Base-by-base conservation (phyloP, 2,797 vertebrate genomes). In the Crocodylus rhombifer region DNA sequence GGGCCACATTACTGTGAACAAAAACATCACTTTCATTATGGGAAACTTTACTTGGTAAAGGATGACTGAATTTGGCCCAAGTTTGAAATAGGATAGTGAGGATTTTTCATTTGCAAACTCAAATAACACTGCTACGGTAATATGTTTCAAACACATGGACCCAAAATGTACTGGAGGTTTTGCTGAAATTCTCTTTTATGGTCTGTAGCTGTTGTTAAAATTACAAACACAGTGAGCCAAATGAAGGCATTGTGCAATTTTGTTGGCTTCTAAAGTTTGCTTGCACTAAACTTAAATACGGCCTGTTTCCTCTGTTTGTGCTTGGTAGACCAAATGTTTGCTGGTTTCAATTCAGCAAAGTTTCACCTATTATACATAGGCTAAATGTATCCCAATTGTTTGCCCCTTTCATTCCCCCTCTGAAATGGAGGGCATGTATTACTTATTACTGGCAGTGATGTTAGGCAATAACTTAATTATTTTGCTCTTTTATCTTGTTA, bases 401-500 rank as follows among this genome's bases (percentile, higher is more conserved):
- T 3, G 3, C 25, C 60, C 42, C 95, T 95, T 96, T 76, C 84
- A 86, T 93, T 92, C 75, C 33, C n/a, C 30, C 65, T 93, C 80
- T 51, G 73, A 82, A 95, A 91, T 69, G 25, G 33, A 90, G 7
- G 30, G 73, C 30, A 30, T 81, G 28, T 26, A 12, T 90, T 95
- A 64, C 89, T 96, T 94, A 74, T 95, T 94, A 83, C 26, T 79
- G 90, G 74, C 2, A 1, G 18, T 92, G 88, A 92, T 90, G 60
- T 94, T 88, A 94, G 91, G 84, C 80, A 83, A 5, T 92, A 94
- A 94, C 51, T 88, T 89, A 90, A 84, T 86, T 91, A 86, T 86
- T 92, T 90, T 88, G 10, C 30, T 74, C 56, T 93, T 95, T 95
- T 88, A 73, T 95, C 87, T 90, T 77, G 62, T 96, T 95, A 95